These are phyloP conservation scores for Helicoverpa armigera DNA, from an alignment of 1,140 invertebrate species.

Conservation along the genomic window DNA sequence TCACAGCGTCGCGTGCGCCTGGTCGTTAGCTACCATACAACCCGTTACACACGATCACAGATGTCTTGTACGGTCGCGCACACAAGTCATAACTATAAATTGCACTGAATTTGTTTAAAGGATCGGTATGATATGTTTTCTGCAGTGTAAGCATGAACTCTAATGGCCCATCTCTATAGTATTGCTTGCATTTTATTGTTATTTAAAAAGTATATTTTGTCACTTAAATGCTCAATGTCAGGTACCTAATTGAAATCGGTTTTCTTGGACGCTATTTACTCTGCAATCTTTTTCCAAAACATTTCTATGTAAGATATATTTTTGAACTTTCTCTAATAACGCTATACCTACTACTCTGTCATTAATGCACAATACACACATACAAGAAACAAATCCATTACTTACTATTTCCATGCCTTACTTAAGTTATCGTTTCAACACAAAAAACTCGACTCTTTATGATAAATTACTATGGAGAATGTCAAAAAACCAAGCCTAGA, in stretches of 20 bases:
- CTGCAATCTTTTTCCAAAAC: too few relatives aligned
- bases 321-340: too few relatives aligned
- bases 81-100: constrained; percentile 12
- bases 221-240: too few relatives aligned
- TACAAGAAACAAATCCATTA: too few relatives aligned
- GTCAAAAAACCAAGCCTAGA: neutral
- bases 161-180: neutral
- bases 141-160: neutral
- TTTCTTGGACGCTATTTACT: too few relatives aligned
- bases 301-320: too few relatives aligned
- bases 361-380: too few relatives aligned
- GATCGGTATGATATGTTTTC: neutral
- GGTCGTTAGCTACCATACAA: constrained; percentile 26
- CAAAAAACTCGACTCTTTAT: neutral
- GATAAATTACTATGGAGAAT: constrained; percentile 1
- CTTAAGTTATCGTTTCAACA: neutral
- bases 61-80: constrained; percentile 6
- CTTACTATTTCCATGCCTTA: too few relatives aligned
- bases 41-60: constrained; percentile 41
- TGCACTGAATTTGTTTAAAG: neutral
- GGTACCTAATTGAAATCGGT: too few relatives aligned
- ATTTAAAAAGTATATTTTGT: too few relatives aligned
- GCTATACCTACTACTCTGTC: too few relatives aligned
- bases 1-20: constrained; percentile 33
- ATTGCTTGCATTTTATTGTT: too few relatives aligned